A percentile compares a stretch with the other conserved stretches of the same genome.
Evolutionary conservation across 2,888 invertebrate genomes (phyloP).

Genomic region (Acrocyrtus sp.): DNA sequence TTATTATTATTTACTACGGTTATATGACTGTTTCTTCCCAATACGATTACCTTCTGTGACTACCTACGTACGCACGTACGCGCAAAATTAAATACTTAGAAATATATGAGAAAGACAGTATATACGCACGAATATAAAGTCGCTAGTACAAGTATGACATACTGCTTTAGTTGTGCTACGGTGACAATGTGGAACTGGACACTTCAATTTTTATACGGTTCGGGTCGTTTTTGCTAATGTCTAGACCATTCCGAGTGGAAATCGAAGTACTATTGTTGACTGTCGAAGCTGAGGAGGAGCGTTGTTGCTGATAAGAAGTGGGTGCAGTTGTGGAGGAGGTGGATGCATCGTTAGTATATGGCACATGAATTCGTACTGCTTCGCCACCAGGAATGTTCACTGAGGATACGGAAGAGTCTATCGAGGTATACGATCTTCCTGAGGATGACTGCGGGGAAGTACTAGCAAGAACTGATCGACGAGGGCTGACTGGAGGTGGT

Average conservation of each 20-base stretch:
- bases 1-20: not conserved
- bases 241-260: slow-evolving; percentile 54
- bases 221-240: slow-evolving; percentile 60
- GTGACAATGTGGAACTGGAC: slow-evolving; percentile 34
- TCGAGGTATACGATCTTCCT: slow-evolving; percentile 38
- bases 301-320: too few species aligned
- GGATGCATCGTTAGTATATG: slow-evolving; percentile 54
- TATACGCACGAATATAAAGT: too few species aligned
- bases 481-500: slow-evolving; percentile 56
- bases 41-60: too few species aligned
- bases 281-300: slow-evolving; percentile 17
- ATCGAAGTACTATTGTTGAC: slow-evolving; percentile 35
- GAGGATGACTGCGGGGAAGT: slow-evolving; percentile 48
- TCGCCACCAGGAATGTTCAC: slow-evolving; percentile 61
- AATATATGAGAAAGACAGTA: too few species aligned
- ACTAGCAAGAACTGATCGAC: slow-evolving; percentile 21
- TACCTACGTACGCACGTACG: too few species aligned
- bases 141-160: too few species aligned
- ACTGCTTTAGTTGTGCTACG: too few species aligned
- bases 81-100: too few species aligned
- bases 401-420: slow-evolving; percentile 52
- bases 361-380: slow-evolving; percentile 63
- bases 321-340: slow-evolving; percentile 8
- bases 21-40: too few species aligned
- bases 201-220: slow-evolving; percentile 63